Evolutionary conservation across 2,113 vertebrate species (phyloP).

Genomic region (Rhabdomys dilectus): DNA sequence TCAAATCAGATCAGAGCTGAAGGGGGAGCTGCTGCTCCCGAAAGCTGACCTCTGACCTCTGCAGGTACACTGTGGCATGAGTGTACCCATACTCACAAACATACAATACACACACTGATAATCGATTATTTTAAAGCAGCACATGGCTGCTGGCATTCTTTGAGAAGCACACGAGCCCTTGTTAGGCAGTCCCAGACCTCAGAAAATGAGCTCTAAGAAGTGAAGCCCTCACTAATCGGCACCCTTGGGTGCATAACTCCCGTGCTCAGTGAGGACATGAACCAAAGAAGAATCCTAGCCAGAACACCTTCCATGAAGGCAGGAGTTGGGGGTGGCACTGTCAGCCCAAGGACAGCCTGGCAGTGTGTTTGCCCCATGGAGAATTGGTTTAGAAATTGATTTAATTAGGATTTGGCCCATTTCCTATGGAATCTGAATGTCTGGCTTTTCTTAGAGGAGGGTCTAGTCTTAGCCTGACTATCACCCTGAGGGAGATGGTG

Average conservation of each 20-base stretch:
- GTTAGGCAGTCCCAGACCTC: not conserved
- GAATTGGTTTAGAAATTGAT: constrained; percentile 39
- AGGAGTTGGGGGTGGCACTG: not conserved
- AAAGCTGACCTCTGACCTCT: not conserved
- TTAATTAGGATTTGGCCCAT: constrained; percentile 53
- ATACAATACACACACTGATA: not conserved
- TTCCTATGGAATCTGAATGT: constrained; percentile 50
- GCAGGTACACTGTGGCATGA: not conserved
- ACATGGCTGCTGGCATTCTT: not conserved
- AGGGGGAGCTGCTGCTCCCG: not conserved
- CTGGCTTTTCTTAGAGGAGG: constrained; percentile 49
- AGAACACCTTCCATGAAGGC: not conserved
- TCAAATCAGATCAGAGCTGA: not conserved
- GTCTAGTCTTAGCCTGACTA: not conserved
- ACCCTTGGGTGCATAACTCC: not conserved
- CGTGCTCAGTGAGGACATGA: not conserved
- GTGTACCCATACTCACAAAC: not conserved
- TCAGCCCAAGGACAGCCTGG: not conserved
- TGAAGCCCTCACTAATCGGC: not conserved
- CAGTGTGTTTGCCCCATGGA: not conserved
- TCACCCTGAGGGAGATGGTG: not conserved
- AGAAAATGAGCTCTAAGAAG: not conserved
- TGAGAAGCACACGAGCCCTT: not conserved
- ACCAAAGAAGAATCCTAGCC: not conserved
- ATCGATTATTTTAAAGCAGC: not conserved